These are phyloP conservation scores for Cancer borealis DNA, from an alignment of 2,888 invertebrate species.

Conservation along the genomic window DNA sequence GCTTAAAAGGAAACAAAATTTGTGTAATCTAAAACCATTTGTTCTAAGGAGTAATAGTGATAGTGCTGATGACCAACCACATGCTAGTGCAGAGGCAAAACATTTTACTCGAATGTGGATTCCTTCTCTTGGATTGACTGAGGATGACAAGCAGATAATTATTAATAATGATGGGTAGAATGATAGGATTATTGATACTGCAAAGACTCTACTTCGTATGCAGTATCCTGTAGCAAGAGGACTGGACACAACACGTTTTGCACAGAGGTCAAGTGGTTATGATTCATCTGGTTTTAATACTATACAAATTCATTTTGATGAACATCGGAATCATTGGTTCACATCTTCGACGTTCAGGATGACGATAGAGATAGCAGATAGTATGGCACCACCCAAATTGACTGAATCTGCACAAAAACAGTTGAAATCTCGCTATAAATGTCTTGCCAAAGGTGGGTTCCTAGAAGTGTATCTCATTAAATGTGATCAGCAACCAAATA, in stretches of 20 bases:
- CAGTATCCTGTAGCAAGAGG: slow-evolving; percentile 55
- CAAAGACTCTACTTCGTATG: slow-evolving; percentile 53
- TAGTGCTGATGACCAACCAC: slow-evolving; percentile 48
- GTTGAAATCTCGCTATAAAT: slow-evolving; percentile 52
- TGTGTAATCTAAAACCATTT: slow-evolving; percentile 60
- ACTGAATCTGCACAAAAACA: slow-evolving; percentile 49
- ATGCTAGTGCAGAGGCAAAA: slow-evolving; percentile 53
- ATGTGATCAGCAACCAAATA: slow-evolving; percentile 51
- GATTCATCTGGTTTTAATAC: slow-evolving; percentile 49
- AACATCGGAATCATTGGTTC: slow-evolving; percentile 61
- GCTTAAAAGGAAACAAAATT: slow-evolving; percentile 52
- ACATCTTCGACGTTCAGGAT: slow-evolving; percentile 53
- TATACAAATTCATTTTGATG: slow-evolving; percentile 61
- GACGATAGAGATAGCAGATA: slow-evolving; percentile 54
- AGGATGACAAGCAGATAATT: slow-evolving; percentile 47
- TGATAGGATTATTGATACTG: slow-evolving; percentile 58
- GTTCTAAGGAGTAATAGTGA: slow-evolving; percentile 44
- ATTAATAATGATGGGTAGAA: slow-evolving; percentile 58
- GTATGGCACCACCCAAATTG: slow-evolving; percentile 48
- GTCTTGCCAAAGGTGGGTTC: slow-evolving; percentile 57
- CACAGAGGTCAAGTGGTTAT: slow-evolving; percentile 57
- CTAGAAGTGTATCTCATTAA: slow-evolving; percentile 55
- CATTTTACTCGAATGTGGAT: slow-evolving; percentile 51
- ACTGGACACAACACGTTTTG: slow-evolving; percentile 57
- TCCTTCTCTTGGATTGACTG: slow-evolving; percentile 50